These are phyloP conservation scores for Pristionchus exspectatus DNA, from an alignment of 2,888 invertebrate species.

Conservation along the genomic window DNA sequence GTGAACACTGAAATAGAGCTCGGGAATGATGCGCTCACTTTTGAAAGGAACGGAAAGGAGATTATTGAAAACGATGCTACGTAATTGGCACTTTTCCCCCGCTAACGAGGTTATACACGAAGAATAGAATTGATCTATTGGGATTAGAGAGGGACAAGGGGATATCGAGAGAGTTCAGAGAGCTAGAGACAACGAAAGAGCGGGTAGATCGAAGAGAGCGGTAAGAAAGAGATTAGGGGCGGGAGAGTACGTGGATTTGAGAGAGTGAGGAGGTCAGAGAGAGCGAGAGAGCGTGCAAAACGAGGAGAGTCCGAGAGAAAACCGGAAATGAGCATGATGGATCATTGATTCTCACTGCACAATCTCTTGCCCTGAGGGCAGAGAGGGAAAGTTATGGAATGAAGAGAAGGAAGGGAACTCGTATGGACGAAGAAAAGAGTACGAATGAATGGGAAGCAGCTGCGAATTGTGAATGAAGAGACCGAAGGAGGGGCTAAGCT, in stretches of 20 bases:
- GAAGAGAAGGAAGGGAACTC: conserved; percentile 1
- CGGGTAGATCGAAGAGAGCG: neutral
- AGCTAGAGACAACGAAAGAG: neutral
- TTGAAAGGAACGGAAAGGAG: conserved; percentile 1
- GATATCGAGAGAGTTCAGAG: neutral
- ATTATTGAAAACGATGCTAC: neutral
- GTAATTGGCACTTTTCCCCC: conserved; percentile 30
- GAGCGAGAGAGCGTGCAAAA: conserved; percentile 5
- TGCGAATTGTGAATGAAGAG: neutral
- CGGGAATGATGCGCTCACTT: neutral
- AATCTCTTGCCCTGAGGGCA: conserved; percentile 13
- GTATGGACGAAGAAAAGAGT: neutral
- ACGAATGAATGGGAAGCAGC: neutral
- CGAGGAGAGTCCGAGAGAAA: neutral
- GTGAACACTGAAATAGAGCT: neutral
- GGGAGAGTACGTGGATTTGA: neutral
- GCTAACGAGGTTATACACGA: conserved; percentile 37
- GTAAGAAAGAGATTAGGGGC: neutral
- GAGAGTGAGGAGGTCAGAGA: neutral
- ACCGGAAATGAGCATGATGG: conserved; percentile 30
- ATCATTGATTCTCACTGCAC: conserved; percentile 33
- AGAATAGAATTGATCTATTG: neutral
- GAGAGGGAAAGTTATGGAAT: conserved; percentile 48
- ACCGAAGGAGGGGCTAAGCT: neutral
- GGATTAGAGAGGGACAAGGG: conserved; percentile 7